Evolutionary conservation across 2,113 vertebrate species (phyloP), one percentile per base, ranked within the genome.

Genomic region (Phaethornis superciliosus): DNA sequence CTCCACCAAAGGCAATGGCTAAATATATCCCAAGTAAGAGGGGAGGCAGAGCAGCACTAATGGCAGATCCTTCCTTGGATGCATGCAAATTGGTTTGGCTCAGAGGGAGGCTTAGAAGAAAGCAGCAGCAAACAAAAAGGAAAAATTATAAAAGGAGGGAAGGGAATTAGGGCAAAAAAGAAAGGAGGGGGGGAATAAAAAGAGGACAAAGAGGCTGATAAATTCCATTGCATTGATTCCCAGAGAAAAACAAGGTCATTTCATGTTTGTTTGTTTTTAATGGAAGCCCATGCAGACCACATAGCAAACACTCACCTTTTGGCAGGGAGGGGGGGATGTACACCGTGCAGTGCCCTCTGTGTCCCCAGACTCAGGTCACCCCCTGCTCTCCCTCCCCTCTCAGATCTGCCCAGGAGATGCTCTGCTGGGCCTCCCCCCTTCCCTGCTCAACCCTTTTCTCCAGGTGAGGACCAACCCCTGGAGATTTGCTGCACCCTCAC

Each of bases 21-120:
- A 97, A 97, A 96, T 88, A 85, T 93, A 93, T 95, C 93, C 82
- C 67, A 85, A 90, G 86, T 79, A 71, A 89, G 84, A 95, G 46
- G 51, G 80, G 88, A 94, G 85, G 46, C 24, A 88, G 86, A 93
- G 82, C 86, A 72, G 88, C 69, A 51, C 75, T 81, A 93, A 96
- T 87, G 76, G 86, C 89, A 95, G 90, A 94, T 81, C 89, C 77
- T 85, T 72, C 88, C 88, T 60, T 62, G 76, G 77, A 86, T 95
- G 80, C 85, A 93, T 90, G 72, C 81, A 94, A 67, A 91, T 91
- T 47, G 72, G 32, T 94, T 94, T 93, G 85, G 85, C 94, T 93
- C 35, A 5, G 88, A 59, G 80, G 75, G 75, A 79, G 77, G 69
- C 60, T 82, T 82, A 68, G 62, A 80, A 24, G 62, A 60, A 76